Percentiles rank a stretch among this genome's conserved stretches.
These are phyloP conservation scores for Nasonovia ribisnigri DNA, from an alignment of 2,888 invertebrate species.

Conservation along the genomic window DNA sequence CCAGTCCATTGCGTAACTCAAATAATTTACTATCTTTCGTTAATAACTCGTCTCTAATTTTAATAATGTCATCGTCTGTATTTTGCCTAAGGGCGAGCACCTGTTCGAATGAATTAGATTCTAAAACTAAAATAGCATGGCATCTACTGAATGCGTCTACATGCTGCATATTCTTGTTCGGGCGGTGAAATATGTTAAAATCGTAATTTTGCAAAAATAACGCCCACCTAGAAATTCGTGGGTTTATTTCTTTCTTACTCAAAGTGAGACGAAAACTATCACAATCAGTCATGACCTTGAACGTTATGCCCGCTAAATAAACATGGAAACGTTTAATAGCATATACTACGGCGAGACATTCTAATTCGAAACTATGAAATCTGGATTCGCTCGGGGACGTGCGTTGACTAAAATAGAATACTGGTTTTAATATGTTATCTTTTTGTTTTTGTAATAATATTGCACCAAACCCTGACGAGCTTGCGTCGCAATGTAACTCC, in stretches of 20 bases:
- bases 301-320: not conserved
- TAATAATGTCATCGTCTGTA: not conserved
- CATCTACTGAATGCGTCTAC: constrained; percentile 68
- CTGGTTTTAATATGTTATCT: not conserved
- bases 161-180: constrained; percentile 67
- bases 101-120: constrained; percentile 67
- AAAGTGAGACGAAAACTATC: not conserved
- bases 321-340: not conserved
- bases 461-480: not conserved
- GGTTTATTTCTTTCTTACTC: constrained; percentile 64
- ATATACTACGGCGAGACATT: not conserved
- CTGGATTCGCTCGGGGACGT: not conserved
- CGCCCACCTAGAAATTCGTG: constrained; percentile 68
- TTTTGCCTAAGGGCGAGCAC: constrained; percentile 63
- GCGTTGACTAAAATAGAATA: not conserved
- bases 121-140: constrained; percentile 67
- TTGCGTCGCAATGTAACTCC: not conserved
- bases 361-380: not conserved
- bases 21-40: not conserved
- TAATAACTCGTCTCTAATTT: not conserved
- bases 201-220: constrained; percentile 68
- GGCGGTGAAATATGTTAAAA: constrained; percentile 67
- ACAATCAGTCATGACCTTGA: not conserved
- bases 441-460: constrained; percentile 32
- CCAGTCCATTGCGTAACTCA: not conserved